A percentile compares a stretch with the other conserved stretches of the same genome.
Evolutionary conservation across 2,888 invertebrate species (phyloP).

Genomic region (Spilosoma lubricipeda): DNA sequence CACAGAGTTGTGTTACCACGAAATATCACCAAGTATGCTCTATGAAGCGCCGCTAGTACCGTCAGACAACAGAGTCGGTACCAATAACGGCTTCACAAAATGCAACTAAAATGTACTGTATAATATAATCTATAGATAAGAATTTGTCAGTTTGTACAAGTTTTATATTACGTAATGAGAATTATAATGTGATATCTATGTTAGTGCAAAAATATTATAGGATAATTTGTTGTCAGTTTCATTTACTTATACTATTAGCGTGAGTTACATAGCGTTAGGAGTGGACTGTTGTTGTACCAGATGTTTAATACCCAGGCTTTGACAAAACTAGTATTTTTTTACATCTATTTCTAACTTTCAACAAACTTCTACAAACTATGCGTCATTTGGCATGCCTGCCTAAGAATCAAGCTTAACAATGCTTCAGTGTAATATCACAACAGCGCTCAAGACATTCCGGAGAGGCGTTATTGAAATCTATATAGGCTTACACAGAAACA

Average conservation of each 20-base stretch:
- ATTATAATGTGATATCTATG: slow-evolving; percentile 55
- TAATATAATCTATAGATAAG: slow-evolving; percentile 45
- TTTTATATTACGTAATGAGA: slow-evolving; percentile 58
- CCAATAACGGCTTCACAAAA: not conserved
- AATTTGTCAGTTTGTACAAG: slow-evolving; percentile 63
- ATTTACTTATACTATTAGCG: slow-evolving; percentile 41
- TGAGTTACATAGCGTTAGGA: slow-evolving; percentile 12
- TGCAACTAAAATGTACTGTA: slow-evolving; percentile 10
- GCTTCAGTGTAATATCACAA: not conserved
- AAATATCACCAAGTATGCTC: not conserved
- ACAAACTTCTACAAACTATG: not conserved
- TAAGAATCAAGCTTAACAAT: not conserved
- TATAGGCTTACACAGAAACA: not conserved
- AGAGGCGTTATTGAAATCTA: not conserved
- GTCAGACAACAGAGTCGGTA: not conserved
- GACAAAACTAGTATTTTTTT: not conserved
- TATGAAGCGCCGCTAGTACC: not conserved
- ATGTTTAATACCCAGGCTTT: not conserved
- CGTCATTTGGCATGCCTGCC: not conserved
- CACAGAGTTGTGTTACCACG: not conserved
- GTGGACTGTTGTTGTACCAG: slow-evolving; percentile 8
- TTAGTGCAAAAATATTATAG: slow-evolving; percentile 60
- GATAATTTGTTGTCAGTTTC: slow-evolving; percentile 46
- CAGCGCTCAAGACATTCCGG: not conserved
- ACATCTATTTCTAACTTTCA: not conserved